A percentile compares a stretch with the other conserved stretches of the same genome.
Conservation (phyloP, 2,888 invertebrate genomes). For the Lepeophtheirus nordmannii region DNA sequence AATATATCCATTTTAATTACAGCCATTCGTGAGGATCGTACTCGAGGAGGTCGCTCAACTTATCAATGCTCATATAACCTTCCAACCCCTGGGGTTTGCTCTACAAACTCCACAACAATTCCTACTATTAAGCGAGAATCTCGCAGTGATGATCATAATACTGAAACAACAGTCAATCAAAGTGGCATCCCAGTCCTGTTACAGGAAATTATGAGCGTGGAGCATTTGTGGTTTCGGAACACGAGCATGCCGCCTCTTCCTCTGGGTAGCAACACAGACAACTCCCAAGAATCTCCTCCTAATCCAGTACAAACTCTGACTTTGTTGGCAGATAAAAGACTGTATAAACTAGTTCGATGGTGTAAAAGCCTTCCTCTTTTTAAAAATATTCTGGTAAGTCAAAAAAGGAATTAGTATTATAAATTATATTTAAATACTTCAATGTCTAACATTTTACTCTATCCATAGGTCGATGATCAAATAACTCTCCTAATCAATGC, state of each 20-base stretch:
- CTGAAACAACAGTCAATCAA: too few relatives aligned
- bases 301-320: constrained; percentile 33
- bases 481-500: constrained; percentile 90
- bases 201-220: constrained; percentile 88
- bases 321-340: constrained; percentile 82
- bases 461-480: constrained; percentile 79
- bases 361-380: constrained; percentile 91
- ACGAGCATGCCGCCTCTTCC: constrained; percentile 36
- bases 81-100: not conserved
- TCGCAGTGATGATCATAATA: not conserved
- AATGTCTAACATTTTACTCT: not conserved
- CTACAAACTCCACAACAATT: not conserved
- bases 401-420: not conserved
- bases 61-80: constrained; percentile 80
- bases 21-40: constrained; percentile 86
- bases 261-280: not conserved
- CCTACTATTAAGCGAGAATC: not conserved
- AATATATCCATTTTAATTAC: constrained; percentile 29
- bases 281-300: not conserved
- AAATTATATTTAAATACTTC: not conserved
- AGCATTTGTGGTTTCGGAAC: constrained; percentile 85
- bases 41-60: constrained; percentile 83
- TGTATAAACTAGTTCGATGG: constrained; percentile 96
- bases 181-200: constrained; percentile 7
- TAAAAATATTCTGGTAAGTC: constrained; percentile 75